Evolutionary conservation across 2,797 vertebrate genomes (phyloP).

Genomic region (Sebastes wilsoni): DNA sequence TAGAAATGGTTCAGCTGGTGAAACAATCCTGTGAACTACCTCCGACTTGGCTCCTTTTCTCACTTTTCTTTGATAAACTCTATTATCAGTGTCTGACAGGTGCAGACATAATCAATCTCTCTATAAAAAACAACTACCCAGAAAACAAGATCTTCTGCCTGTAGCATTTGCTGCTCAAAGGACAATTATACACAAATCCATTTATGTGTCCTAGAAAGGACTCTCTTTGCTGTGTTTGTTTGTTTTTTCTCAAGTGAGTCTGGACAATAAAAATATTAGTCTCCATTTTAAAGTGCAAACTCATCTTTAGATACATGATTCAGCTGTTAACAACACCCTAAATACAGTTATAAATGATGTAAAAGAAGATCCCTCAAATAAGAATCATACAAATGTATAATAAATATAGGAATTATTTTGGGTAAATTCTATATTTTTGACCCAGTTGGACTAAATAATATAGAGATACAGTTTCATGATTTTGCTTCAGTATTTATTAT

Average conservation of each 20-base stretch:
- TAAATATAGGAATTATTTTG: not conserved
- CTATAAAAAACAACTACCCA: not conserved
- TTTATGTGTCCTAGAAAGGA: not conserved
- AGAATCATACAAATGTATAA: not conserved
- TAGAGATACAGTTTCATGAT: not conserved
- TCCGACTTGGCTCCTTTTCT: not conserved
- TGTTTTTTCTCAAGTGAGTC: not conserved
- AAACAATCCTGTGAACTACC: not conserved
- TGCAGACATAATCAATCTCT: slow-evolving; percentile 19
- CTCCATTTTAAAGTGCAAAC: not conserved
- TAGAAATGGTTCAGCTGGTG: not conserved
- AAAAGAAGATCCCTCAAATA: not conserved
- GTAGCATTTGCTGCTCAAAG: not conserved
- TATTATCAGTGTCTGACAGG: slow-evolving; percentile 30
- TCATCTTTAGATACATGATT: not conserved
- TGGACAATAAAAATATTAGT: not conserved
- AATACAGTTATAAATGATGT: not conserved
- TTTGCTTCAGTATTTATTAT: not conserved
- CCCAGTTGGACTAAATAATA: no score
- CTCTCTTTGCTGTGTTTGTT: not conserved
- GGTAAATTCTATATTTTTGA: no score
- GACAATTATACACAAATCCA: not conserved
- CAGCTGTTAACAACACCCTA: not conserved
- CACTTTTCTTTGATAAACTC: slow-evolving; percentile 7
- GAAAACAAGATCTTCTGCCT: not conserved